Conservation (phyloP, 2,113 vertebrate species). For the Siphamia tubifer region DNA sequence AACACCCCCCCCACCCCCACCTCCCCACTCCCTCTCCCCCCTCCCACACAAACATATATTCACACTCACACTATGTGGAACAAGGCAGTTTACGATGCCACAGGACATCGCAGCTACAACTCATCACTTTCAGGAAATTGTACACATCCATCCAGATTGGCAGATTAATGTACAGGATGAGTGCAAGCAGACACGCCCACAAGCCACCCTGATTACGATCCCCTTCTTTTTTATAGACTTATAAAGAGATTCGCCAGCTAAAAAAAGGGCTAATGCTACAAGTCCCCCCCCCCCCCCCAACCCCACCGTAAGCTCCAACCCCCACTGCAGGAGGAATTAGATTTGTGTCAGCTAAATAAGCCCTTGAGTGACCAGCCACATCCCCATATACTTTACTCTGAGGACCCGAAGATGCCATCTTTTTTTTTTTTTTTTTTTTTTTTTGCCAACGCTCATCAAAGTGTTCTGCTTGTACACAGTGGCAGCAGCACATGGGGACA, state of each 20-base stretch:
- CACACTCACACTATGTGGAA: slow-evolving; percentile 10
- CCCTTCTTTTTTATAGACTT: slow-evolving; percentile 51
- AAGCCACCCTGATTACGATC: slow-evolving; percentile 58
- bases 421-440: no score
- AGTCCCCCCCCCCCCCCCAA: slow-evolving; percentile 28
- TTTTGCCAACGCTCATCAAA: slow-evolving; percentile 41
- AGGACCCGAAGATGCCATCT: slow-evolving; percentile 32
- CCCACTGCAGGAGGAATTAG: slow-evolving; percentile 56
- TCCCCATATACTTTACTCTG: slow-evolving; percentile 27
- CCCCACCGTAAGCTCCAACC: slow-evolving; percentile 20
- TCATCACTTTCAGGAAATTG: slow-evolving; percentile 55
- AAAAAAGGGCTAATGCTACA: slow-evolving; percentile 46
- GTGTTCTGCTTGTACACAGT: slow-evolving; percentile 13
- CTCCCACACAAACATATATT: background rate
- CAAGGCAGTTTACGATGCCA: slow-evolving; percentile 41
- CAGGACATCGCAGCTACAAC: slow-evolving; percentile 51
- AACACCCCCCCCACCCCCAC: background rate
- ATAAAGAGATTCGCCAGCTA: slow-evolving; percentile 45
- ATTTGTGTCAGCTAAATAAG: slow-evolving; percentile 65
- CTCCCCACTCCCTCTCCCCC: no score
- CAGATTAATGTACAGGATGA: slow-evolving; percentile 62
- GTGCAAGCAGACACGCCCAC: slow-evolving; percentile 44
- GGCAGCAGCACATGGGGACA: slow-evolving; percentile 19
- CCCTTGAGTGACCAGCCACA: slow-evolving; percentile 54
- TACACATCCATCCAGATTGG: slow-evolving; percentile 47